Percentiles rank a stretch among this genome's conserved stretches.
Conservation (phyloP, 2,888 invertebrate species). For the Dicyrtomina minuta region DNA sequence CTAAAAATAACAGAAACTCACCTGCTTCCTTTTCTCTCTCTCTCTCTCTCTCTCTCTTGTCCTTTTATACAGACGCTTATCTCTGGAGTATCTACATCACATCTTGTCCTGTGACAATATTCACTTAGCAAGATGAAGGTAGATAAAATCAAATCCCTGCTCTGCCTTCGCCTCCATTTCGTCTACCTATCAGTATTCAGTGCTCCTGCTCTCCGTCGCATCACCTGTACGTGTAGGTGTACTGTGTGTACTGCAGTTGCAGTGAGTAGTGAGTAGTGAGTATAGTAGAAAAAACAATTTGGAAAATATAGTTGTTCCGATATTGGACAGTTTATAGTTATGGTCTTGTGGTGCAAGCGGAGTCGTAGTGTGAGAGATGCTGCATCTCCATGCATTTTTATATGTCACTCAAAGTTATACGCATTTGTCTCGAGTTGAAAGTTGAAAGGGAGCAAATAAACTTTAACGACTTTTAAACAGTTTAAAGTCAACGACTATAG, state of each 20-base stretch:
- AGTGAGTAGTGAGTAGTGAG: background rate
- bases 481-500: background rate
- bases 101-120: background rate
- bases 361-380: background rate
- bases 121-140: background rate
- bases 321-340: no score
- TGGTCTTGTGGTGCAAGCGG: no score
- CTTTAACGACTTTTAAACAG: constrained; percentile 25
- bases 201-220: background rate
- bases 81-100: background rate
- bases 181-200: no score
- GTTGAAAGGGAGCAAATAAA: constrained; percentile 27
- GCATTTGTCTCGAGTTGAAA: constrained; percentile 6
- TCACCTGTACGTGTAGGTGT: background rate
- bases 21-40: constrained; percentile 10
- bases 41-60: background rate
- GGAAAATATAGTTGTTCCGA: no score
- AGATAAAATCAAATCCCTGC: constrained; percentile 8
- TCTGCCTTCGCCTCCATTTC: background rate
- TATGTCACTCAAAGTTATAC: background rate
- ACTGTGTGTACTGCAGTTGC: background rate
- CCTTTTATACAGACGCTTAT: background rate
- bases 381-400: background rate
- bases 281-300: no score
- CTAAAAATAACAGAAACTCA: constrained; percentile 16